Percentiles rank a stretch among this genome's conserved stretches.
Conservation (phyloP, 1,140 invertebrate species). For the Microvelia longipes region DNA sequence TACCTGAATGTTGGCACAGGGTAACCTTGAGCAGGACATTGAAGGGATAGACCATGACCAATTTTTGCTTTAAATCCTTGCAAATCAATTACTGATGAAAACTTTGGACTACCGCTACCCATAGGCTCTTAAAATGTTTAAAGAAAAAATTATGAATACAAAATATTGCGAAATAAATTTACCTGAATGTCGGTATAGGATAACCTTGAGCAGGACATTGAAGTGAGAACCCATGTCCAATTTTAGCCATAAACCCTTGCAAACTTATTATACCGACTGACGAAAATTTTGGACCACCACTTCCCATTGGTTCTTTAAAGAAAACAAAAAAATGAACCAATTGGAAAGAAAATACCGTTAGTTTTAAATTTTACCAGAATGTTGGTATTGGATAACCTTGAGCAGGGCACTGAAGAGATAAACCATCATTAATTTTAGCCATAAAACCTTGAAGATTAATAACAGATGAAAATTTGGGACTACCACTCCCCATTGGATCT, state of each 20-base stretch:
- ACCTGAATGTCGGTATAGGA: slow-evolving; percentile 37
- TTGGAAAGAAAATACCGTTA: too few relatives aligned
- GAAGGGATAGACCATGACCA: slow-evolving; percentile 25
- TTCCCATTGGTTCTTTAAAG: slow-evolving; percentile 50
- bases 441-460: slow-evolving; percentile 5
- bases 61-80: slow-evolving; percentile 8
- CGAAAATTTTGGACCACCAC: slow-evolving; percentile 38
- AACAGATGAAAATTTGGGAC: slow-evolving; percentile 34
- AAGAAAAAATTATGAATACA: too few relatives aligned
- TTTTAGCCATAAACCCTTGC: slow-evolving; percentile 15
- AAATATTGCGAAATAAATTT: too few relatives aligned
- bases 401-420: slow-evolving; percentile 38
- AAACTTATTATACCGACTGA: slow-evolving; percentile 18
- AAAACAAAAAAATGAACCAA: too few relatives aligned
- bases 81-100: slow-evolving; percentile 25
- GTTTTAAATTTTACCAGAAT: slow-evolving; percentile 46
- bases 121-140: slow-evolving; percentile 22
- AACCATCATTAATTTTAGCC: slow-evolving; percentile 17
- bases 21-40: slow-evolving; percentile 48
- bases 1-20: slow-evolving; percentile 52
- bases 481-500: slow-evolving; percentile 30
- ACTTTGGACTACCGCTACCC: slow-evolving; percentile 36
- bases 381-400: slow-evolving; percentile 49
- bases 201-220: slow-evolving; percentile 41
- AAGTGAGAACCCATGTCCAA: slow-evolving; percentile 21